Percentiles rank a stretch among this genome's conserved stretches.
Conservation (phyloP, 2,113 vertebrate genomes). For the Megaleporinus macrocephalus region DNA sequence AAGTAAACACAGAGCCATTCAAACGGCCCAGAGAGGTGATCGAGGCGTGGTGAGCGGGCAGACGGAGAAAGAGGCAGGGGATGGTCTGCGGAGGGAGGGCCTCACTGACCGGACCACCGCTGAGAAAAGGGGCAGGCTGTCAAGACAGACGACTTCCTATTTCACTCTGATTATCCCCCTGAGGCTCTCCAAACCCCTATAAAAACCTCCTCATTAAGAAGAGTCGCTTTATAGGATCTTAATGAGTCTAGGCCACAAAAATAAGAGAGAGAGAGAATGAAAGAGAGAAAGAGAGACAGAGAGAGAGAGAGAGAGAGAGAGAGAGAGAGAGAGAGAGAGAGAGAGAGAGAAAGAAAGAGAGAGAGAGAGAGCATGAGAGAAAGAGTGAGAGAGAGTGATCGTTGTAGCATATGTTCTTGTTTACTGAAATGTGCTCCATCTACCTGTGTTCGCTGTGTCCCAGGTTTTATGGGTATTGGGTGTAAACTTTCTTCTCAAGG, state of each 20-base stretch:
- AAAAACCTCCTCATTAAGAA: constrained; percentile 79
- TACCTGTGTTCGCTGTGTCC: neutral
- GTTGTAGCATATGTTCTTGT: constrained; percentile 21
- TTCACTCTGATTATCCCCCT: constrained; percentile 78
- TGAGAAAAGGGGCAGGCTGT: constrained; percentile 86
- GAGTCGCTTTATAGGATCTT: constrained; percentile 75
- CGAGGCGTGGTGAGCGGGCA: constrained; percentile 55
- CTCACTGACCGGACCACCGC: constrained; percentile 87
- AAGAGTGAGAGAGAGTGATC: neutral
- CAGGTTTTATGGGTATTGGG: neutral
- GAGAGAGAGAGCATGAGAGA: neutral
- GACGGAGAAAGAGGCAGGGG: constrained; percentile 44
- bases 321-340: neutral
- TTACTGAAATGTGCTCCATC: constrained; percentile 17
- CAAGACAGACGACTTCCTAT: constrained; percentile 97
- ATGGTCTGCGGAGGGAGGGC: constrained; percentile 57
- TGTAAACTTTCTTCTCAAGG: constrained; percentile 13
- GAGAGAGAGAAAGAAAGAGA: neutral
- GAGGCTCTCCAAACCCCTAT: constrained; percentile 68
- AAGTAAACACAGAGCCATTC: constrained; percentile 83
- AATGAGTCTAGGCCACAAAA: constrained; percentile 77
- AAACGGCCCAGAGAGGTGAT: constrained; percentile 25
- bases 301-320: constrained; percentile 1
- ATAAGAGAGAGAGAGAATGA: constrained; percentile 8
- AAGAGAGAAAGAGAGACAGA: constrained; percentile 5